These are phyloP conservation scores for Melolontha melolontha DNA, from an alignment of 2,888 invertebrate genomes.

Conservation along the genomic window DNA sequence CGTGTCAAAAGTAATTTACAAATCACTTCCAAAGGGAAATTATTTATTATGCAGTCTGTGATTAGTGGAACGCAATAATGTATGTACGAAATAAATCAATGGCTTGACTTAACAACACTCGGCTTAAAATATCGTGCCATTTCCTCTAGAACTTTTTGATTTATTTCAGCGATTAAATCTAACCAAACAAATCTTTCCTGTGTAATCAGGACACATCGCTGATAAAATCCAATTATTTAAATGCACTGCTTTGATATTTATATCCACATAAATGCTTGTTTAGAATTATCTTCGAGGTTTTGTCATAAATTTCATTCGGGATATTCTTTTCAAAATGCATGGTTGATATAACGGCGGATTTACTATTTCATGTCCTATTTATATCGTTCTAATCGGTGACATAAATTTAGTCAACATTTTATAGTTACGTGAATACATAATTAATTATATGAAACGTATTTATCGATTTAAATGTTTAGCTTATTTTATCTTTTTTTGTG, in stretches of 20 bases:
- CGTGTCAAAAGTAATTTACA: constrained; percentile 20
- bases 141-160: constrained; percentile 19
- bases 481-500: no score
- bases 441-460: no score
- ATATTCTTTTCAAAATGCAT: background rate
- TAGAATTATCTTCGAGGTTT: constrained; percentile 5
- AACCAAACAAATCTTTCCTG: constrained; percentile 29
- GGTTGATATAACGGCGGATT: no score
- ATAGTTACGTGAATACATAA: no score
- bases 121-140: constrained; percentile 16
- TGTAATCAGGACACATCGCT: constrained; percentile 15
- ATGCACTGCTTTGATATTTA: constrained; percentile 23
- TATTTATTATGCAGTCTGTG: constrained; percentile 17
- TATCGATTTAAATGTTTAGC: no score
- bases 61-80: constrained; percentile 24
- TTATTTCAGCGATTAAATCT: constrained; percentile 27
- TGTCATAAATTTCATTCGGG: constrained; percentile 4
- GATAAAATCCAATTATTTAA: constrained; percentile 28
- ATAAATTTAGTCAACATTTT: no score
- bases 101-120: constrained; percentile 22
- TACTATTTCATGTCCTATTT: no score
- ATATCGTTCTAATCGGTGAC: no score
- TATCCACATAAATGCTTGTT: constrained; percentile 13
- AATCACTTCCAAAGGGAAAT: constrained; percentile 7
- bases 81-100: constrained; percentile 28